Percentiles rank a stretch among this genome's conserved stretches.
Evolutionary conservation across 2,797 vertebrate species (phyloP).

Genomic region (Heliangelus exortis): DNA sequence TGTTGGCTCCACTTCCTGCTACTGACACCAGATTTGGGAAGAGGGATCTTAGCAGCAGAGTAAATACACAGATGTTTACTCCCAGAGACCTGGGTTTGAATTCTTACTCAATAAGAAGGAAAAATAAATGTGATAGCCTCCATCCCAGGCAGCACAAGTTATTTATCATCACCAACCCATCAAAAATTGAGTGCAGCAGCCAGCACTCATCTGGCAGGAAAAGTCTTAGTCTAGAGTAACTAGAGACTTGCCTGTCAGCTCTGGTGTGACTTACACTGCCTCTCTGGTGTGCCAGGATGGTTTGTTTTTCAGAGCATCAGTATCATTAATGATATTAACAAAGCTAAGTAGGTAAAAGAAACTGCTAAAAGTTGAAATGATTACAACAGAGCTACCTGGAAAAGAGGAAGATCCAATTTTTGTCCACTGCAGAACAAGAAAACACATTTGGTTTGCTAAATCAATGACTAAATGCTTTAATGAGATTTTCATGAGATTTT

Average conservation of each 20-base stretch:
- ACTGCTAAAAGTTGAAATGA: neutral
- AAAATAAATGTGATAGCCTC: neutral
- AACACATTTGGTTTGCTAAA: neutral
- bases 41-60: neutral
- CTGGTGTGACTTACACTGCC: neutral
- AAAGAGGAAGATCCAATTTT: neutral
- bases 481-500: neutral
- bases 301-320: neutral
- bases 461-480: neutral
- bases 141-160: neutral
- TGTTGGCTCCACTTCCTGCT: neutral
- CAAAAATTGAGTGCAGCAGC: neutral
- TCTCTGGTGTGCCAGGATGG: neutral
- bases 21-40: neutral
- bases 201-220: neutral
- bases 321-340: neutral
- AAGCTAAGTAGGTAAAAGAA: neutral
- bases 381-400: neutral
- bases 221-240: neutral
- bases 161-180: constrained; percentile 10
- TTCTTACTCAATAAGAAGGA: neutral
- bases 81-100: neutral
- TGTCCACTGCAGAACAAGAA: neutral
- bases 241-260: neutral
- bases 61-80: neutral